Evolutionary conservation across 1,140 invertebrate genomes (phyloP), one percentile per base, ranked within the genome.

Genomic region (Hestina assimilis): DNA sequence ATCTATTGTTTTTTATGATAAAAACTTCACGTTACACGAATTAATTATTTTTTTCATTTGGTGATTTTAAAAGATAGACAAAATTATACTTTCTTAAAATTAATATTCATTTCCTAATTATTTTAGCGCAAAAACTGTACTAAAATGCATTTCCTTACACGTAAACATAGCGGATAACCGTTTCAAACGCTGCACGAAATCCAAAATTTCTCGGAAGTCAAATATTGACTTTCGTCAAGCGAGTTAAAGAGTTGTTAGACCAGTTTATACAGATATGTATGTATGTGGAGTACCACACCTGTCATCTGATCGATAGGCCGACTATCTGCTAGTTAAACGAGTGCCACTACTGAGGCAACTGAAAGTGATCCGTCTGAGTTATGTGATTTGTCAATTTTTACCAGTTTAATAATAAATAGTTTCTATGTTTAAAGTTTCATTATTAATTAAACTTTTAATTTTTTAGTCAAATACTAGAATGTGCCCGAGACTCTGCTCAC

Each of bases 131-230:
- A n/a, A n/a, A n/a, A n/a, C n/a, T n/a, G n/a, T n/a, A n/a, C n/a
- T n/a, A 20, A 38, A 38, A 11, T 19, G 33, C 33, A 38, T 38
- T 17, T 19, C 15, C 3, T 38, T 38, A 14, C 19, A 7, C 33
- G 7, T 24, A 50, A 40, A 58, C 21, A 29, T 48, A 43, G 20
- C 20, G 47, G 35, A 21, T 35, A 58, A 58, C 55, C 12, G 55
- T 47, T 54, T 45, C n/a, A 21, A 53, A 53, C 31, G 50, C 28
- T 53, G 47, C 48, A 33, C 42, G 33, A 50, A 52, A 53, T 24
- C 43, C 42, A 53, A 59, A 59, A 58, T 51, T 58, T 58, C 57
- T 59, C 38, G 57, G 57, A 59, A 59, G 50, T 47, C 50, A 53
- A 59, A 59, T 53, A 53, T 59, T 59, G 33, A 59, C 57, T 59